Percentiles rank a stretch among this genome's conserved stretches.
Evolutionary conservation across 2,797 vertebrate genomes (phyloP).

Genomic region (Bufotes viridis): DNA sequence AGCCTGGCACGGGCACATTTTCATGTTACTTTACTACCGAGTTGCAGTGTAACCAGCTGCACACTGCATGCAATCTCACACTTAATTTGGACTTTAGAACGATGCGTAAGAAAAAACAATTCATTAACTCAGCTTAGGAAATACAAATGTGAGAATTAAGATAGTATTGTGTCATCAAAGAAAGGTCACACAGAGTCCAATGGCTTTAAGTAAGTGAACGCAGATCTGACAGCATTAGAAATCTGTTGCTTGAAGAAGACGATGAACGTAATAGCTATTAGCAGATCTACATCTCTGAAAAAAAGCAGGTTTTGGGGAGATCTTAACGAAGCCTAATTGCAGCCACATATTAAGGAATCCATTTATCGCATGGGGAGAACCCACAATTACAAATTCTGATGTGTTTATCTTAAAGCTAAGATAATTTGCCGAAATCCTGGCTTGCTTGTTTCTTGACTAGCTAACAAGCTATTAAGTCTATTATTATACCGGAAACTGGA

Average conservation of each 20-base stretch:
- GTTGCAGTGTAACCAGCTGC: conserved; percentile 60
- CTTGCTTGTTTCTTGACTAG: conserved; percentile 36
- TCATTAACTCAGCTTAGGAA: conserved; percentile 60
- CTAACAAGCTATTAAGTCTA: conserved; percentile 22
- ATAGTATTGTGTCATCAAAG: conserved; percentile 61
- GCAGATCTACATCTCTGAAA: conserved; percentile 54
- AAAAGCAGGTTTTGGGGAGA: conserved; percentile 55
- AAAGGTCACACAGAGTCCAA: conserved; percentile 63
- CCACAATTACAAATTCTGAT: conserved; percentile 57
- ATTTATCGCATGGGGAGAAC: conserved; percentile 60
- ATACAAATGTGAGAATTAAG: conserved; percentile 63
- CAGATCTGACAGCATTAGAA: conserved; percentile 63
- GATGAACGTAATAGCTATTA: conserved; percentile 56
- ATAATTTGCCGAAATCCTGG: conserved; percentile 48
- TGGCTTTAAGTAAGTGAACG: conserved; percentile 56
- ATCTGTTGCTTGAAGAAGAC: conserved; percentile 60
- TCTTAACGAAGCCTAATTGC: conserved; percentile 59
- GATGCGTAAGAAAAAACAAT: conserved; percentile 60
- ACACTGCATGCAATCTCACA: conserved; percentile 61
- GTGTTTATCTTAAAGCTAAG: conserved; percentile 41
- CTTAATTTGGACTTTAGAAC: conserved; percentile 61
- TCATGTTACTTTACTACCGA: conserved; percentile 41
- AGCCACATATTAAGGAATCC: conserved; percentile 55
- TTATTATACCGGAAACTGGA: conserved; percentile 9
- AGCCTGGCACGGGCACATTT: conserved; percentile 43